Evolutionary conservation across 1,140 invertebrate genomes (phyloP).

Genomic region (Drosophila nebulosa): DNA sequence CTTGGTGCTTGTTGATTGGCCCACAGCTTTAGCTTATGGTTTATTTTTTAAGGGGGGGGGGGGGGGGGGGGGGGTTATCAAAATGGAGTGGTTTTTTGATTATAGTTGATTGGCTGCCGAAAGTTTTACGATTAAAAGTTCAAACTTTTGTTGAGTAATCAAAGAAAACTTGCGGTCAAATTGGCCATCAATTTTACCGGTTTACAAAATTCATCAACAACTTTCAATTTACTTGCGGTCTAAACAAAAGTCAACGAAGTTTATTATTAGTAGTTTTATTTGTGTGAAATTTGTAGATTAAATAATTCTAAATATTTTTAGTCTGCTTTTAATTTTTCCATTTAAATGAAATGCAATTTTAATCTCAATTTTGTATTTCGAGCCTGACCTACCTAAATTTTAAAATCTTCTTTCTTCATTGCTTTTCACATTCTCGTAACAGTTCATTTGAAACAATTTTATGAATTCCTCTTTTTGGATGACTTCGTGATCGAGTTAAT

Average conservation of each 20-base stretch:
- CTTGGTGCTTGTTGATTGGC: background rate
- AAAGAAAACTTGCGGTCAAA: background rate
- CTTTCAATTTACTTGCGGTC: background rate
- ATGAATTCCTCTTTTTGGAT: background rate
- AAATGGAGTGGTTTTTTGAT: constrained; percentile 20
- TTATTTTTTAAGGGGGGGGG: too few species aligned
- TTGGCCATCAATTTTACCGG: background rate
- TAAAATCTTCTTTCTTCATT: background rate
- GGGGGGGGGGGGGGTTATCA: background rate
- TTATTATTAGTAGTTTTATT: background rate
- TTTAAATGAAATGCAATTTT: too few species aligned
- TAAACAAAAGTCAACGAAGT: background rate
- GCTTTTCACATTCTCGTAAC: constrained; percentile 27
- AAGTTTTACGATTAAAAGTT: constrained; percentile 13
- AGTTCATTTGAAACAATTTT: constrained; percentile 10
- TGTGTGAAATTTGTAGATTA: background rate
- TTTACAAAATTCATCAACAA: background rate
- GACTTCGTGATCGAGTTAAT: constrained; percentile 32
- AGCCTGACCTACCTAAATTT: constrained; percentile 20
- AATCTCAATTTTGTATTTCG: background rate
- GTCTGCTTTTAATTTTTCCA: too few species aligned
- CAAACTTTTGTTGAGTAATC: background rate
- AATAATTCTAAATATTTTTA: background rate
- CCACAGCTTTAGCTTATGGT: constrained; percentile 14
- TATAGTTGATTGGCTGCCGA: constrained; percentile 32